phyloP scores from a whole-genome alignment of 1,140 invertebrate species.

The Scaptodrosophila lebanonensis region DNA sequence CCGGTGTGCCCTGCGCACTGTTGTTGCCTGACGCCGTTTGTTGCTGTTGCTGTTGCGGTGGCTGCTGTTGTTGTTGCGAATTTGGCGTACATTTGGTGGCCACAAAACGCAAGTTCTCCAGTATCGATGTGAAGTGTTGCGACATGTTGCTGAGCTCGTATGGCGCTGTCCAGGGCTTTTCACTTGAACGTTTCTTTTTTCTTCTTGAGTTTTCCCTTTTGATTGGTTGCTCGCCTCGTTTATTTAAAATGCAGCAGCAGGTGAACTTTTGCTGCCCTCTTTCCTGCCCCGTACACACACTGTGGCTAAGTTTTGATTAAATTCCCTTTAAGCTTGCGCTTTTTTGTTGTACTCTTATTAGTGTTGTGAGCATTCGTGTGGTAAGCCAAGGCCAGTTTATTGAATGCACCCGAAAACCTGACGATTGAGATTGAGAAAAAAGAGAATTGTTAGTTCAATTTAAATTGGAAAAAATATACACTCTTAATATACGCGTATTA shows the following conservation, averaged over 20 bases:
- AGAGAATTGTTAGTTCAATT: too few species aligned
- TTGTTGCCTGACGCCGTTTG: constrained; percentile 24
- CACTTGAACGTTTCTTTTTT: not conserved
- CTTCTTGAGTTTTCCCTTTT: too few species aligned
- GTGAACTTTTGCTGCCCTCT: constrained; percentile 36
- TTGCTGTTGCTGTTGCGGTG: constrained; percentile 40
- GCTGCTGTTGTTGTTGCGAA: constrained; percentile 47
- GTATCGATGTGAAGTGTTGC: constrained; percentile 74
- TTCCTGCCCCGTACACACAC: constrained; percentile 5
- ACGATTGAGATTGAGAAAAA: too few species aligned
- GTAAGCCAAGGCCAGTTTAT: constrained; percentile 33
- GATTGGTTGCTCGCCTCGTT: constrained; percentile 39
- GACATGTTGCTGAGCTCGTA: constrained; percentile 62
- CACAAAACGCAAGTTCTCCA: constrained; percentile 75
- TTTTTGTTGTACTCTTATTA: too few species aligned
- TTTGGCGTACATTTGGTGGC: constrained; percentile 62
- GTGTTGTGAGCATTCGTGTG: constrained; percentile 22
- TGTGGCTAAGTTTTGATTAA: constrained; percentile 59
- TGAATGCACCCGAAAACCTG: too few species aligned
- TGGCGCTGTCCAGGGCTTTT: not conserved
- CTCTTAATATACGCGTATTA: too few species aligned
- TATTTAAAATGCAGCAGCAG: constrained; percentile 62
- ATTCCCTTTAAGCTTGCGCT: constrained; percentile 51
- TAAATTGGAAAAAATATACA: too few species aligned
- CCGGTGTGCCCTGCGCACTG: constrained; percentile 12